Conservation (phyloP, 2,797 vertebrate species). For the Lacerta viridis region DNA sequence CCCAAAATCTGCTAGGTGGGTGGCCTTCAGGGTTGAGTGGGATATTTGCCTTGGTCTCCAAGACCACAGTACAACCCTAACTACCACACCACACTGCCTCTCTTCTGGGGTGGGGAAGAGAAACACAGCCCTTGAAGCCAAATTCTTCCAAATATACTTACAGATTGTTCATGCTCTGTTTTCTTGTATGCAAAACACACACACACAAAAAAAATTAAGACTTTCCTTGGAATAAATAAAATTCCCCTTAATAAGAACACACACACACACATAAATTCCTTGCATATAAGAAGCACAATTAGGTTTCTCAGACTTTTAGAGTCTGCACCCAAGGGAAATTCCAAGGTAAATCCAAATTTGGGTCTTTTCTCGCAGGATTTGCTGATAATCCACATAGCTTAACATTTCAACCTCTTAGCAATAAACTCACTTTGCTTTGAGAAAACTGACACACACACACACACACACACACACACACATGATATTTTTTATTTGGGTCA, state of each 20-base stretch:
- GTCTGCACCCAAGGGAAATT: constrained; percentile 43
- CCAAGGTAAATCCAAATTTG: constrained; percentile 51
- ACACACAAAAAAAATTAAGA: constrained; percentile 7
- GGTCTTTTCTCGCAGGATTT: constrained; percentile 62
- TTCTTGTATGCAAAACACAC: constrained; percentile 28
- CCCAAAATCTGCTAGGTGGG: no score
- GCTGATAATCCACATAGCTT: constrained; percentile 65
- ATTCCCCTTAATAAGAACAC: constrained; percentile 54
- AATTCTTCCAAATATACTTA: constrained; percentile 36
- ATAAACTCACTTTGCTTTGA: constrained; percentile 71
- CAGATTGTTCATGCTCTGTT: constrained; percentile 29
- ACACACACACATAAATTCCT: constrained; percentile 46
- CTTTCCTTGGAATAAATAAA: constrained; percentile 25
- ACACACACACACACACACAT: no score
- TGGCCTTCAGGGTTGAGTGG: no score
- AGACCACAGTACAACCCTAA: no score
- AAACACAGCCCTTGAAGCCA: constrained; percentile 34
- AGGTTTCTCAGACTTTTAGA: constrained; percentile 60
- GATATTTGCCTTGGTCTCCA: no score
- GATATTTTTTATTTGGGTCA: no score
- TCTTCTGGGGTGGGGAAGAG: neutral
- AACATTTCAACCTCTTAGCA: constrained; percentile 76
- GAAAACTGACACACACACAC: constrained; percentile 46
- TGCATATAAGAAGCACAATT: constrained; percentile 57
- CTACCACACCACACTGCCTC: no score